Conservation (phyloP, 2,888 invertebrate genomes). For the Sussaba pulchella region DNA sequence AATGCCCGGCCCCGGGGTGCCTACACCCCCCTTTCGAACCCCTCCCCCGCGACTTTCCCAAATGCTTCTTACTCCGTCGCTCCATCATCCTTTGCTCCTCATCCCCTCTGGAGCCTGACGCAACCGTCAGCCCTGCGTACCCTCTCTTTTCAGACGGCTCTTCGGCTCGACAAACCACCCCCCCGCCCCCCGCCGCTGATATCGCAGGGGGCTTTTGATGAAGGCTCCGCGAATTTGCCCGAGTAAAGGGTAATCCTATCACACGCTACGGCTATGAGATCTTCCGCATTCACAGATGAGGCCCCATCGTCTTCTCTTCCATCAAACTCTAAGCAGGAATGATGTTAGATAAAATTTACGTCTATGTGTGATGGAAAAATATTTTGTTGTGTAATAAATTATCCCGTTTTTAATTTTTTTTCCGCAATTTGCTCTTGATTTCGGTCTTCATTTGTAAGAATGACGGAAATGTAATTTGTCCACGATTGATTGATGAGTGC, state of each 20-base stretch:
- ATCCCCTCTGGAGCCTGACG: constrained; percentile 43
- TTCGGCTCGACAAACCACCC: constrained; percentile 60
- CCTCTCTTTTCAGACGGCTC: constrained; percentile 57
- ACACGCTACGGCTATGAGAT: constrained; percentile 80
- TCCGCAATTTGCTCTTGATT: too few relatives aligned
- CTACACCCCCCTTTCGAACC: constrained; percentile 64
- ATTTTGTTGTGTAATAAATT: too few relatives aligned
- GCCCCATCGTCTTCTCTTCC: constrained; percentile 52
- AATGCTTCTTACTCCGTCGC: constrained; percentile 51
- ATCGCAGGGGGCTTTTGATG: constrained; percentile 82
- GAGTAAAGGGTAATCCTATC: constrained; percentile 85
- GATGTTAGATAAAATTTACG: background rate
- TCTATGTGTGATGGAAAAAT: background rate
- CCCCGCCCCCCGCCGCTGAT: constrained; percentile 24
- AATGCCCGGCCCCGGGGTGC: constrained; percentile 80
- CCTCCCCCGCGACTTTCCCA: background rate
- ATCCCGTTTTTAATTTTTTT: too few relatives aligned
- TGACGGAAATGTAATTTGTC: too few relatives aligned
- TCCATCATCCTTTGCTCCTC: constrained; percentile 64
- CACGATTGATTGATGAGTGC: too few relatives aligned
- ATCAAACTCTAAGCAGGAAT: constrained; percentile 5
- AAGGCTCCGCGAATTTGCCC: constrained; percentile 83
- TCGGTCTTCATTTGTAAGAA: too few relatives aligned
- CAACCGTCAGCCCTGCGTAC: constrained; percentile 57
- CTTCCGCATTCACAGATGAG: constrained; percentile 70